phyloP scores from a whole-genome alignment of 2,113 vertebrate species.

The Callipepla californica region DNA sequence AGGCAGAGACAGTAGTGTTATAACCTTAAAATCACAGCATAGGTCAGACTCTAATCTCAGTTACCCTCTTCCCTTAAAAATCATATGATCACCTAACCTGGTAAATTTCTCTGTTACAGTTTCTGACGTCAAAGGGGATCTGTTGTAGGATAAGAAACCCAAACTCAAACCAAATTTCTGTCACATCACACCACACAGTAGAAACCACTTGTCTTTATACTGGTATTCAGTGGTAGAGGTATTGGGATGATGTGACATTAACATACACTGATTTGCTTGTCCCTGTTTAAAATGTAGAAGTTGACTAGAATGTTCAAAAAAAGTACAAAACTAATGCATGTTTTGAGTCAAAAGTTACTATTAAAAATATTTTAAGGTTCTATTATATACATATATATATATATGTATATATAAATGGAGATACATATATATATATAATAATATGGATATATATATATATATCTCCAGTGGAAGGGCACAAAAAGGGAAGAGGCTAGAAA shows the following conservation, averaged over 20 bases:
- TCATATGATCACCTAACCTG: background rate
- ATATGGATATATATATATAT: background rate
- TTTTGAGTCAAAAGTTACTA: background rate
- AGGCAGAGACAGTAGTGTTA: background rate
- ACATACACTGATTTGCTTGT: background rate
- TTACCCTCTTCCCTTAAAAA: background rate
- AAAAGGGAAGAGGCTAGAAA: background rate
- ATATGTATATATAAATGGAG: too few species aligned
- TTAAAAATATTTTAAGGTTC: background rate
- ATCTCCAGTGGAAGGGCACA: background rate
- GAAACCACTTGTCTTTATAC: background rate
- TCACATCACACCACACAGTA: background rate
- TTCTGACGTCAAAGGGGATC: background rate
- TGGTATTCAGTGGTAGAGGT: background rate
- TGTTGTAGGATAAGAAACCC: background rate
- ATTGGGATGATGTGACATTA: background rate
- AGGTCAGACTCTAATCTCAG: background rate
- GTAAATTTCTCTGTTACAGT: background rate
- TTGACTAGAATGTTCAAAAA: background rate
- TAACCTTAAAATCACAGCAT: background rate
- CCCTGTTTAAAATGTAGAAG: background rate
- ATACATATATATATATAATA: too few species aligned
- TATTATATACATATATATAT: background rate
- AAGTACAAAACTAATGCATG: background rate
- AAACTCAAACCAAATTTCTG: background rate